Evolutionary conservation across 2,888 invertebrate species (phyloP), one percentile per base, ranked within the genome.

Genomic region (Slavum lentiscoides): DNA sequence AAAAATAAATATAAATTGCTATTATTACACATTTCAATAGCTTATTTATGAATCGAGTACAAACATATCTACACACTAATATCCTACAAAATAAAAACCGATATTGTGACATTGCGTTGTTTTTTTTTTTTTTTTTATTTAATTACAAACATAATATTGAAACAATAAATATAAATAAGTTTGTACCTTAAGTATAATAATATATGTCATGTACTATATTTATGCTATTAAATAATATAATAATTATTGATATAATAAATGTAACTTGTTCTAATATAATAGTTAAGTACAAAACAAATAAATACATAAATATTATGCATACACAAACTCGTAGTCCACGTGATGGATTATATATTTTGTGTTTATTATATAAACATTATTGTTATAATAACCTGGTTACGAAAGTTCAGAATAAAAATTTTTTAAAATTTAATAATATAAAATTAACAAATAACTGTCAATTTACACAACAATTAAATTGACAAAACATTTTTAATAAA

Each of bases 241-340:
- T 64, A 72, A 70, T 72, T n/a, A n/a, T n/a, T 39, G 62, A 55
- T 80, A 72, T 64, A 72, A 62, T 70, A 49, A 70, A 62, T 64
- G 53, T 69, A 70, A 80, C 17, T 59, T 80, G 21, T 72, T 62
- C 23, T 64, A 49, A 72, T 59, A 49, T 68, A 61, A 75, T 67
- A 68, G 62, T 77, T 77, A 68, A 77, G 77, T 77, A 80, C 62
- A 62, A 37, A 69, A 77, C 30, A 39, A 55, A 74, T 74, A 37
- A 17, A 74, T 58, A 74, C 55, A 67, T 74, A 61, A 59, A 68
- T 62, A 74, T 62, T 66, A 75, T 68, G 67, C 59, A 68, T 21
- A 58, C 37, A 3, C 15, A 30, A 75, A 15, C n/a, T 59, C n/a
- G 0, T 15, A 67, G 59, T 75, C 15, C 58, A 67, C 67, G 19